Evolutionary conservation across 2,888 invertebrate genomes (phyloP).

Genomic region (Synanthedon vespiformis): DNA sequence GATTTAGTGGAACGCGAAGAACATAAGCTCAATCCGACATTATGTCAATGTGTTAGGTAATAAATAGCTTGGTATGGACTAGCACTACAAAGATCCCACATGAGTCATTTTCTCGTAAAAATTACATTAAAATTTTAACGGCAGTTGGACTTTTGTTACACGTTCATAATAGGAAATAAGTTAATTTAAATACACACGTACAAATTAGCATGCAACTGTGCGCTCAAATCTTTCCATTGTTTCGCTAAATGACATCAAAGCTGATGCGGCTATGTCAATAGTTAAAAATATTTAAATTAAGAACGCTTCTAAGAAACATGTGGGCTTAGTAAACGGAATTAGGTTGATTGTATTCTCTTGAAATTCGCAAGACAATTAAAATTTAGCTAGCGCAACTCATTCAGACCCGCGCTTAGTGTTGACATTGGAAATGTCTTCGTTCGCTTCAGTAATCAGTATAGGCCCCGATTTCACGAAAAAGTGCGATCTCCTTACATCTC

Average conservation of each 20-base stretch:
- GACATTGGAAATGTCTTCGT: no score
- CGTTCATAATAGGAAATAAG: constrained; percentile 59
- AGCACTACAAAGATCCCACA: constrained; percentile 42
- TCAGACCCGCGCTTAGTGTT: no score
- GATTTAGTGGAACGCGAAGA: neutral
- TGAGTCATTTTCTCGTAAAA: constrained; percentile 62
- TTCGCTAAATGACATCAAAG: constrained; percentile 70
- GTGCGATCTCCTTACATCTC: no score
- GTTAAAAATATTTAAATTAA: constrained; percentile 49
- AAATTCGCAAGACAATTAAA: no score
- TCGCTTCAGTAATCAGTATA: no score
- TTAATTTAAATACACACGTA: constrained; percentile 61
- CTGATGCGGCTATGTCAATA: constrained; percentile 42
- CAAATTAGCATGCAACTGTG: constrained; percentile 52
- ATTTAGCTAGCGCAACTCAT: no score
- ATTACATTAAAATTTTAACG: constrained; percentile 62
- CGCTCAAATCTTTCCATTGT: constrained; percentile 60
- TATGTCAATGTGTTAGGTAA: constrained; percentile 6
- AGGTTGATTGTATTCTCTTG: constrained; percentile 3
- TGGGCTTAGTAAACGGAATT: constrained; percentile 26
- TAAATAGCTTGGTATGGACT: constrained; percentile 39
- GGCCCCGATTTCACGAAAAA: no score
- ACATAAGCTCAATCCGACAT: neutral
- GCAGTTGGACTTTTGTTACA: constrained; percentile 43
- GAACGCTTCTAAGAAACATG: constrained; percentile 46